Conservation (phyloP, 2,113 vertebrate species). For the Picathartes gymnocephalus region DNA sequence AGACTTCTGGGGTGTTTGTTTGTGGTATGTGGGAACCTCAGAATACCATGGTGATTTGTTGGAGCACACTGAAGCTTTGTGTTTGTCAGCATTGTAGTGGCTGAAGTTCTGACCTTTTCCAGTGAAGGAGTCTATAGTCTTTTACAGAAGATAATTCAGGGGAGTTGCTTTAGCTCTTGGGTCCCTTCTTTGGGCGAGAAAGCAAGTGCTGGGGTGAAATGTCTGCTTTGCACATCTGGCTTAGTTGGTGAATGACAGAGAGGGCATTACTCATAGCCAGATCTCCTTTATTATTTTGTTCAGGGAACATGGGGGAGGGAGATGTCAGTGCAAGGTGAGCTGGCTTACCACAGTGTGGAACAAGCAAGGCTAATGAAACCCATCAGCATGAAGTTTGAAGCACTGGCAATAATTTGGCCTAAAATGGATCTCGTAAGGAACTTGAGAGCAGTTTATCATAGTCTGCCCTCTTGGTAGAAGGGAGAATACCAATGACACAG, state of each 20-base stretch:
- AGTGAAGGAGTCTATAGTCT: neutral
- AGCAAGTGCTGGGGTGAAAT: neutral
- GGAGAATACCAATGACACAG: neutral
- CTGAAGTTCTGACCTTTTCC: neutral
- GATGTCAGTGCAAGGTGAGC: neutral
- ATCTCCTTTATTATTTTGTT: neutral
- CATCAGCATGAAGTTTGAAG: rapidly evolving
- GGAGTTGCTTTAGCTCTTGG: neutral
- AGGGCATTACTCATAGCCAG: neutral
- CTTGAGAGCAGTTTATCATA: neutral
- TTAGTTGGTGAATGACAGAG: neutral
- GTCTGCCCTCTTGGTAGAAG: neutral
- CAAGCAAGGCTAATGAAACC: neutral
- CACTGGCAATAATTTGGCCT: neutral
- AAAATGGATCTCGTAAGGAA: neutral
- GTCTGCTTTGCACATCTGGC: neutral
- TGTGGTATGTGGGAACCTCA: neutral
- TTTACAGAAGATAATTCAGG: neutral
- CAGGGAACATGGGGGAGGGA: neutral
- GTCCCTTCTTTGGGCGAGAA: neutral
- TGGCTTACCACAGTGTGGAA: neutral
- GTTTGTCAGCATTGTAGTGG: neutral
- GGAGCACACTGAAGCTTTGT: neutral
- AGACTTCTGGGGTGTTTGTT: neutral
- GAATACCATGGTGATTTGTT: neutral